phyloP scores from a whole-genome alignment of 2,888 invertebrate species.

The Cryptus armator region DNA sequence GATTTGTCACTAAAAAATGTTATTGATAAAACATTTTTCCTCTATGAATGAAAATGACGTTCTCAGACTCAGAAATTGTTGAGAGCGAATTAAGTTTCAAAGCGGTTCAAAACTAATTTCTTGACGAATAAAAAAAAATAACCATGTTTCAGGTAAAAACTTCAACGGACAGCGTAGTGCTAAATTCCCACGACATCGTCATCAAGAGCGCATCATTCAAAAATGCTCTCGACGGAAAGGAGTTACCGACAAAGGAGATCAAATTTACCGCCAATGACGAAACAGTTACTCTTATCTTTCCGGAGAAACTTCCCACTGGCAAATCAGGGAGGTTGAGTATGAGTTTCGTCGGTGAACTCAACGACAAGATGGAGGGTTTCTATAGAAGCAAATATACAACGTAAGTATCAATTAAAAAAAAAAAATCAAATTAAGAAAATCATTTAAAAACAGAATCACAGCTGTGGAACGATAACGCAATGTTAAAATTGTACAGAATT shows the following conservation, averaged over 20 bases:
- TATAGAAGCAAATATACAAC: constrained; percentile 94
- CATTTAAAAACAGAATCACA: neutral
- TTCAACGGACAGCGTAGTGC: constrained; percentile 89
- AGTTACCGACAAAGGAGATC: constrained; percentile 81
- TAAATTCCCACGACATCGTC: constrained; percentile 92
- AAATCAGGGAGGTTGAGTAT: constrained; percentile 87
- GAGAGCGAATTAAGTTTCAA: neutral
- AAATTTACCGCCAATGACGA: constrained; percentile 87
- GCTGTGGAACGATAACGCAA: neutral
- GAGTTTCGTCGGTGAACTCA: constrained; percentile 94
- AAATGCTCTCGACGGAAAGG: constrained; percentile 85
- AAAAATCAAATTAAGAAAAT: constrained; percentile 5
- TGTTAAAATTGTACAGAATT: too few species aligned
- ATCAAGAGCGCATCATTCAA: constrained; percentile 88
- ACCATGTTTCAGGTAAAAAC: constrained; percentile 86
- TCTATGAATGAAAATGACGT: too few species aligned
- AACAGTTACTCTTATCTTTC: constrained; percentile 89
- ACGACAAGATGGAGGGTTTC: constrained; percentile 98
- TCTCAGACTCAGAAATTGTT: too few species aligned
- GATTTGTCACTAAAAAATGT: neutral
- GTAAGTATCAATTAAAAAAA: constrained; percentile 76
- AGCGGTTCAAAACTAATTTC: neutral
- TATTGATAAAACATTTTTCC: neutral
- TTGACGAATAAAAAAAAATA: neutral
- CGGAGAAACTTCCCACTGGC: constrained; percentile 87